Base-by-base conservation (phyloP, 2,888 invertebrate species). In the Plagiodera versicolora region DNA sequence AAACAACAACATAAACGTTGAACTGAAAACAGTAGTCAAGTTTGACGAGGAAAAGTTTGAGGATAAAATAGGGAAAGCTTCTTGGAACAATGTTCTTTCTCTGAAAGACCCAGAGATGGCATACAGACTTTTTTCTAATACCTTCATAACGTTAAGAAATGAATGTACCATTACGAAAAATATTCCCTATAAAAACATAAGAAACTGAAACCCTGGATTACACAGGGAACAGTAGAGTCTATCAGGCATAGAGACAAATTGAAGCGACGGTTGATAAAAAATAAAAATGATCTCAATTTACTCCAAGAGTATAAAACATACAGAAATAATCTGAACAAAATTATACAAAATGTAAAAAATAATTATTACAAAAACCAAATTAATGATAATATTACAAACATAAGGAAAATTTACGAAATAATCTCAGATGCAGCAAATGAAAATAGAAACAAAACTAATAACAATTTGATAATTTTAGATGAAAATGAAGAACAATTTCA, bases 221-320 rank as follows among this genome's bases (percentile, higher is more conserved):
- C 44, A 19, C 18, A 39, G 11, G n/a, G 52, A 17, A 52, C 20
- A 18, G 18, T 52, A 39, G 39, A 50, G 32, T 52, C 52, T 30
- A 51, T 51, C 11, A 32, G 35, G 32, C 51, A 51, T 17, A 51
- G 51, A 16, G 51, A 51, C 32, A 51, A 51, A 32, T 51, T 51
- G 32, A 51, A 51, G 17, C 10, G 8, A 17, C 51, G 28, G 18
- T 28, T 51, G n/a, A 50, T 50, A 24, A 50, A 48, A 18, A 19
- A 49, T 49, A 49, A 49, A 49, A 49, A 49, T 49, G n/a, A 49
- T 49, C 8, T 30, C 17, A 35, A 51, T 32, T 51, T 35, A 32
- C 32, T 51, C 10, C 51, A 32, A 16, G 32, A 51, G 17, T 32
- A 32, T 1, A 32, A 51, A 51, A 51, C 28, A 30, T 51, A 51